Percentiles rank a stretch among this genome's conserved stretches.
These are phyloP conservation scores for Cylloceria caligata DNA, from an alignment of 2,888 invertebrate genomes.

Conservation along the genomic window DNA sequence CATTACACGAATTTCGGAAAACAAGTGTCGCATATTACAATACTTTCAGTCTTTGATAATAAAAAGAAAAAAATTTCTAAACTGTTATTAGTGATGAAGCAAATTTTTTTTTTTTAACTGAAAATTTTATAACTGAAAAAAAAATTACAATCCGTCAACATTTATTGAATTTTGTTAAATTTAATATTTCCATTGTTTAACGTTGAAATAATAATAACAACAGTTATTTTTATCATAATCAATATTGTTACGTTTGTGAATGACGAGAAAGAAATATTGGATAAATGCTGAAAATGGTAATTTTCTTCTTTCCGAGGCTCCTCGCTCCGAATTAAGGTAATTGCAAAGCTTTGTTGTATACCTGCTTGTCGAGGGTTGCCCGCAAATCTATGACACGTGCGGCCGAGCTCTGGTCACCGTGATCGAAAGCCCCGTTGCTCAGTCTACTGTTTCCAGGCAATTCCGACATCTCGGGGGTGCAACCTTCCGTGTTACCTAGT, in stretches of 20 bases:
- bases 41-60: background rate
- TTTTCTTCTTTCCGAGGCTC: background rate
- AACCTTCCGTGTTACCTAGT: constrained; percentile 64
- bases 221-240: too few relatives aligned
- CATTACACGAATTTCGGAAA: background rate
- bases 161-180: too few relatives aligned
- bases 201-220: too few relatives aligned
- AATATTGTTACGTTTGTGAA: too few relatives aligned
- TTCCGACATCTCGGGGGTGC: constrained; percentile 58
- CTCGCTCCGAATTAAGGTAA: background rate
- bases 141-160: too few relatives aligned
- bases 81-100: too few relatives aligned
- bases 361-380: constrained; percentile 95
- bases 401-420: constrained; percentile 87
- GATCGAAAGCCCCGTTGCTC: constrained; percentile 83
- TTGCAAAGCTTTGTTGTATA: constrained; percentile 80
- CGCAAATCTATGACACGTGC: constrained; percentile 92
- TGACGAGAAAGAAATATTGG: background rate
- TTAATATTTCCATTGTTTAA: too few relatives aligned
- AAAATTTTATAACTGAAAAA: too few relatives aligned
- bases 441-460: constrained; percentile 75
- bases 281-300: background rate
- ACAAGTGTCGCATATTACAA: background rate
- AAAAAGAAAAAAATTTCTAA: background rate
- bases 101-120: too few relatives aligned